Conservation (phyloP, 37 sponge, comb jelly and placozoan genomes). For the Bolinopsis microptera region DNA sequence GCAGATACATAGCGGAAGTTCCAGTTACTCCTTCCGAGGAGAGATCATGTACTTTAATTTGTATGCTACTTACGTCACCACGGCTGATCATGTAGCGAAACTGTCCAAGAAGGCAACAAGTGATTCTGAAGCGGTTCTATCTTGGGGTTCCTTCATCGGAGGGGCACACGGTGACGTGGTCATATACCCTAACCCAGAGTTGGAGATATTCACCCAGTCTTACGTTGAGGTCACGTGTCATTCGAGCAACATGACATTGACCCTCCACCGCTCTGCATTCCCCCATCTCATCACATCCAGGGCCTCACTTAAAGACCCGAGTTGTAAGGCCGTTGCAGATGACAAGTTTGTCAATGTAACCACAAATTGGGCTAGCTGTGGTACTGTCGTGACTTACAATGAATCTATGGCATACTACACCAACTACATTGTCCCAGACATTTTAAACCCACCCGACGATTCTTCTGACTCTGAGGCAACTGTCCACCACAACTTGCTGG, state of each 20-base stretch:
- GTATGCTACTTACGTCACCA: neutral
- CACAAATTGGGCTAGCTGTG: neutral
- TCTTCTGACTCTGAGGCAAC: neutral
- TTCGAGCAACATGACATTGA: neutral
- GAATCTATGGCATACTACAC: neutral
- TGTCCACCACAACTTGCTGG: neutral
- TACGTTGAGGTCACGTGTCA: neutral
- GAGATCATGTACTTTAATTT: neutral
- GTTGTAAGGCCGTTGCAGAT: neutral
- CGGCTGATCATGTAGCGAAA: neutral
- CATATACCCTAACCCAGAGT: neutral
- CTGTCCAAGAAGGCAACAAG: neutral
- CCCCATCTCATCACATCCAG: neutral
- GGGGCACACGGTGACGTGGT: neutral
- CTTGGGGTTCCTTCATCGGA: neutral
- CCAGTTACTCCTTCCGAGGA: neutral
- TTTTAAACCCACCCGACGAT: neutral
- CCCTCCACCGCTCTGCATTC: neutral
- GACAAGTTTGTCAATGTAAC: neutral
- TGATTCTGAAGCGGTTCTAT: neutral
- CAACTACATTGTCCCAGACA: neutral
- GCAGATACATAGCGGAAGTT: neutral
- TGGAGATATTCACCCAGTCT: neutral
- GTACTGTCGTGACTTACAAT: neutral
- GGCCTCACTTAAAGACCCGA: neutral